Base-by-base conservation (phyloP, 2,113 vertebrate genomes). In the Aix galericulata region DNA sequence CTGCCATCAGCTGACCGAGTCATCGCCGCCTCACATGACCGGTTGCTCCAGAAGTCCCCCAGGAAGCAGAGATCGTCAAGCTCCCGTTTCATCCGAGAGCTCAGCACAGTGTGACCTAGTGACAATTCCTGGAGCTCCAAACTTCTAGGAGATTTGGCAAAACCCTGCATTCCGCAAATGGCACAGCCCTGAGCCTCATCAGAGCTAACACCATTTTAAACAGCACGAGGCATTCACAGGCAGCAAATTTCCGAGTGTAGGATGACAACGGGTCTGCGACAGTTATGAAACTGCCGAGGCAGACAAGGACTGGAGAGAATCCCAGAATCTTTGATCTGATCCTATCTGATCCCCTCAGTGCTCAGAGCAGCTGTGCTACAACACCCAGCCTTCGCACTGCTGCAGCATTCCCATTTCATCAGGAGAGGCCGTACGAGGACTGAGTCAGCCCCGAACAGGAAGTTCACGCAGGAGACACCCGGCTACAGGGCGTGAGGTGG, bases 401-500 rank as follows among this genome's bases (percentile, higher is more conserved):
- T 0, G 42, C 36, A 63, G n/a, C 1, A 3, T 0, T 76, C 59
- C 72, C 14, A 2, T 20, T 20, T 46, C 52, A n/a, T 27, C 44
- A 78, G 42, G 3, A 67, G 52, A 78, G 36, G 40, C 83, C 55
- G 40, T 17, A 14, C 0, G 3, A 44, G 74, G 34, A 52, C 76
- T 29, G 36, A 76, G 58, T 32, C 82, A 87, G 78, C 72, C 53
- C 31, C 53, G 18, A 38, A 34, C 55, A 92, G 52, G 68, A 74
- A 55, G 73, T 32, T 27, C 55, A 53, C 58, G n/a, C 44, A 23
- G 81, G 29, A 74, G 42, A 69, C 52, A 26, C 18, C 31, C 44
- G 23, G 38, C 52, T 55, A 18, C 0, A 0, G 8, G 2, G 8
- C 27, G 21, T 0, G 1, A 25, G n/a, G 8, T 32, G 48, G 76